Base-by-base conservation (phyloP, 2,797 vertebrate species). In the Chaunax sp. region DNA sequence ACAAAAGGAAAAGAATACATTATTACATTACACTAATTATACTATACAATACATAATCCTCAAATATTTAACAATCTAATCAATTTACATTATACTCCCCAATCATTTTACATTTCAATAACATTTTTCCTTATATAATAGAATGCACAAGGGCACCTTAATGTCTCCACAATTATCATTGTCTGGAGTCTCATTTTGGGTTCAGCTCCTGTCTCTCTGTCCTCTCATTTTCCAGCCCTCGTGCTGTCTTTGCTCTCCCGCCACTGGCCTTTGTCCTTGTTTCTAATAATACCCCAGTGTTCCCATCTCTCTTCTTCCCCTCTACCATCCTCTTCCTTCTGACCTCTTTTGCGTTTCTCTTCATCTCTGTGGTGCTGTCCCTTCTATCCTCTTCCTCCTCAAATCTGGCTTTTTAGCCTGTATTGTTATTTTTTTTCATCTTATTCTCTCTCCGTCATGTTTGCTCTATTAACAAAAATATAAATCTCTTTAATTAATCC, bases 231-330 rank as follows among this genome's bases (percentile, higher is more conserved):
- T 79, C 70, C 9, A 4, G 81, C 78, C 86, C 68, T 75, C 75
- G 66, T 80, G 64, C 75, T 80, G 78, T 83, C 80, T 84, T 70
- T 76, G 56, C 73, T 74, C 49, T 86, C 65, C 69, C 22, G 64
- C 84, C 84, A 75, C 72, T 87, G 83, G 84, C 87, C 84, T 90
- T 86, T 86, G 83, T 86, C 85, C 85, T 87, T 85, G 83, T 81
- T 85, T 86, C 86, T 91, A 89, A 86, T 85, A 85, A 86, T 91
- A 89, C 71, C 18, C 9, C 35, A 51, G 38, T 64, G 52, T 62
- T 45, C 63, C 59, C 66, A 43, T 49, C 58, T 62, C 59, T 57
- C 44, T 41, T 69, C 41, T 49, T 46, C 59, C 69, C 53, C 50
- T 77, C 64, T 51, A 18, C 66, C 41, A 40, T 71, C 64, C 52